A percentile compares a stretch with the other conserved stretches of the same genome.
Evolutionary conservation across 2,888 invertebrate genomes (phyloP).

Genomic region (Phengaris arion): DNA sequence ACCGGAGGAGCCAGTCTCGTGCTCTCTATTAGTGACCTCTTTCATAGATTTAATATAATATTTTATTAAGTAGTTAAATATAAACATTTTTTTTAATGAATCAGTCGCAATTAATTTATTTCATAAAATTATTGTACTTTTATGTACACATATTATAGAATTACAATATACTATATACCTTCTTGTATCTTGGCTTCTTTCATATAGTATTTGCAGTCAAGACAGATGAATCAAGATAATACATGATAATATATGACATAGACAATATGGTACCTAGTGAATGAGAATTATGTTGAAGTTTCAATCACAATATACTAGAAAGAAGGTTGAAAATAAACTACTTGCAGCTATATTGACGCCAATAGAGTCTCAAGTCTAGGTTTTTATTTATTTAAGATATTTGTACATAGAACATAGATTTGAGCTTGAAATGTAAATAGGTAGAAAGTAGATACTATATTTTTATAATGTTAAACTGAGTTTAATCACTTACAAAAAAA

Average conservation of each 20-base stretch:
- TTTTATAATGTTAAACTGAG: not conserved
- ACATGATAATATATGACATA: conserved; percentile 47
- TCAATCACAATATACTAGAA: conserved; percentile 45
- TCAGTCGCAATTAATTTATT: no score
- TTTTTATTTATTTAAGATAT: conserved; percentile 14
- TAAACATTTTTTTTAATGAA: no score
- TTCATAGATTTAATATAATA: conserved; percentile 48
- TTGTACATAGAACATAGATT: not conserved
- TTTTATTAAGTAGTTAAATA: not conserved
- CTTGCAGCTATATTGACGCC: conserved; percentile 33
- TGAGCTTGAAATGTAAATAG: not conserved
- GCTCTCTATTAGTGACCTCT: conserved; percentile 69
- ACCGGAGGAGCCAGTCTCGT: conserved; percentile 55
- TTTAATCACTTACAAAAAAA: not conserved
- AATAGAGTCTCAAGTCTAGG: conserved; percentile 32
- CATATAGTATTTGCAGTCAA: not conserved
- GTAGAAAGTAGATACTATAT: no score
- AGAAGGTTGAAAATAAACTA: conserved; percentile 53
- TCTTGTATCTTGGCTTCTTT: not conserved
- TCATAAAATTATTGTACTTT: no score
- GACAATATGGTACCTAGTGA: conserved; percentile 47
- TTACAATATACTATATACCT: not conserved
- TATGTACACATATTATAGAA: no score
- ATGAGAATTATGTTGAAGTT: conserved; percentile 46
- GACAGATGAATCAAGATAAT: not conserved